These are phyloP conservation scores for Gila robusta DNA, from an alignment of 2,797 vertebrate species.

Conservation along the genomic window DNA sequence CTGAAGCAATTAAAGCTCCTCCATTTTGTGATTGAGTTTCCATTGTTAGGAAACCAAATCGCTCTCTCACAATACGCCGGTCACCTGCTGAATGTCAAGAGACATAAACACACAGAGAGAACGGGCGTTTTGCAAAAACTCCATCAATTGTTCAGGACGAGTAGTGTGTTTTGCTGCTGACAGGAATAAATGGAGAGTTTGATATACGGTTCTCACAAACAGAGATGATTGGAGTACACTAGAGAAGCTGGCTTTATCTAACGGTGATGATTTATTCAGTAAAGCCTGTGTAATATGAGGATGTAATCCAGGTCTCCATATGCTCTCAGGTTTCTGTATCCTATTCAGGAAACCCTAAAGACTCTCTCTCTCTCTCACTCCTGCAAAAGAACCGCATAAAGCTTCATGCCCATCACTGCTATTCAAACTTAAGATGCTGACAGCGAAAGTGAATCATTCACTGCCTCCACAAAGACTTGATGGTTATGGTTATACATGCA, in stretches of 20 bases:
- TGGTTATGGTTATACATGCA: conserved; percentile 19
- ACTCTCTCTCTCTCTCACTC: conserved; percentile 45
- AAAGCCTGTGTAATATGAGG: conserved; percentile 68
- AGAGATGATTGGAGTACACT: conserved; percentile 67
- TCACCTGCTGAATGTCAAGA: conserved; percentile 25
- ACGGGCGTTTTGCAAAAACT: not conserved
- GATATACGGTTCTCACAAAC: conserved; percentile 52
- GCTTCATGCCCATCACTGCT: conserved; percentile 34
- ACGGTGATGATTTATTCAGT: conserved; percentile 80
- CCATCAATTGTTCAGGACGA: not conserved
- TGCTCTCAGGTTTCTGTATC: conserved; percentile 55
- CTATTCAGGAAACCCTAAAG: conserved; percentile 71
- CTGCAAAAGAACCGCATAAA: conserved; percentile 37
- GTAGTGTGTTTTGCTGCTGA: not conserved
- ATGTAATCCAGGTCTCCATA: conserved; percentile 52
- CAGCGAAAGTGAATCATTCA: conserved; percentile 54
- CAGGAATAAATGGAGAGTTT: conserved; percentile 34
- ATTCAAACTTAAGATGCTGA: conserved; percentile 24
- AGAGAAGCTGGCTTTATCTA: conserved; percentile 71
- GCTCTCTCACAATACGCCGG: conserved; percentile 46
- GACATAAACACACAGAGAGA: not conserved
- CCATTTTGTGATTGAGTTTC: conserved; percentile 83
- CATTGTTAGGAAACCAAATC: conserved; percentile 77
- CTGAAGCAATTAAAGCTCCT: conserved; percentile 53
- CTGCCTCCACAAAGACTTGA: not conserved